Evolutionary conservation across 2,888 invertebrate genomes (phyloP), one percentile per base, ranked within the genome.

Genomic region (Merodon equestris): DNA sequence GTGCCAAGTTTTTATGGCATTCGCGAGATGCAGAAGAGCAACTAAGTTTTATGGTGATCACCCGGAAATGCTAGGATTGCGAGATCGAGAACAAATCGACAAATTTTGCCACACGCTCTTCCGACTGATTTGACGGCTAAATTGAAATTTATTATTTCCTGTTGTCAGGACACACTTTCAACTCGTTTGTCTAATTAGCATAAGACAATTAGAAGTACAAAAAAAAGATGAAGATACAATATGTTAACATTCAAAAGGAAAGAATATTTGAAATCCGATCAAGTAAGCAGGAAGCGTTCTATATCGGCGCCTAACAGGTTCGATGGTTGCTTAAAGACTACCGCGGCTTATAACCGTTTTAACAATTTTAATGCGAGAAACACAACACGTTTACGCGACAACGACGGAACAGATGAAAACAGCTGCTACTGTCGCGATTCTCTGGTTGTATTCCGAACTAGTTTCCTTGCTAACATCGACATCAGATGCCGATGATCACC

Each of bases 271-370:
- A 13, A 44, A 47, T 0, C 5, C 12, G 18, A 48, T n/a, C 40
- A 48, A 38, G 45, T 13, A 14, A 54, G 14, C 12, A 48, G 44
- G 51, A 57, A 61, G 45, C 63, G 79, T 74, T 74, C 79, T 79
- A 68, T 50, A 70, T 60, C 34, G 47, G 45, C 57, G 57, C 67
- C 73, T 74, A 19, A 70, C 79, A 68, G 56, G 79, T 64, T 79
- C 64, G 74, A 54, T 79, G 79, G 79, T 68, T 79, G 60, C 64
- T 79, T 34, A 58, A 79, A 79, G 79, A 79, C 79, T 79, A 74
- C 74, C 58, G 63, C 68, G 60, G 68, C 60, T 58, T 60, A 56
- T 74, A 64, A 64, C 64, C 74, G 64, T 70, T 70, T 79, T 79
- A 79, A 79, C 79, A 74, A 79, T 79, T 68, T 79, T 73, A 79